phyloP scores from a whole-genome alignment of 2,888 invertebrate genomes.

The Agonopterix heracliana region DNA sequence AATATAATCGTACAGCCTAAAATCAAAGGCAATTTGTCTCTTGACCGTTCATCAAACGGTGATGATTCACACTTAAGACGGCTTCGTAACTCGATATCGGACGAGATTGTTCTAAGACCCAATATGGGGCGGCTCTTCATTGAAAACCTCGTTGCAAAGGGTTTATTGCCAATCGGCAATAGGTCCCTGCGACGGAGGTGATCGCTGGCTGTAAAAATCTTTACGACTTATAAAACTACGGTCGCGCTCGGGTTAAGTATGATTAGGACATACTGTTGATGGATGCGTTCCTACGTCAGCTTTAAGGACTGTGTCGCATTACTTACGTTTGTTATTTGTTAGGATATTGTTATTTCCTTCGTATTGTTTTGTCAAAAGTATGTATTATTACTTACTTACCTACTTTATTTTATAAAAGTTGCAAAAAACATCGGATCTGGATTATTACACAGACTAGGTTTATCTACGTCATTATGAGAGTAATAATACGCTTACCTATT shows the following conservation, averaged over 20 bases:
- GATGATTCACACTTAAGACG: not conserved
- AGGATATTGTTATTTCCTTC: too few relatives aligned
- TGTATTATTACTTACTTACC: not conserved
- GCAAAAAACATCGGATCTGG: too few relatives aligned
- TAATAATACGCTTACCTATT: too few relatives aligned
- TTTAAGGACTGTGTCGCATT: not conserved
- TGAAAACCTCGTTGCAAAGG: constrained; percentile 39
- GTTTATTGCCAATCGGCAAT: constrained; percentile 54
- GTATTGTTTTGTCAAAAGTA: too few relatives aligned
- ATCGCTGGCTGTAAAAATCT: constrained; percentile 61
- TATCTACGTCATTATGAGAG: too few relatives aligned
- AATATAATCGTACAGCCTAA: too few relatives aligned
- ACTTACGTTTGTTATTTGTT: not conserved
- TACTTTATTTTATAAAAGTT: too few relatives aligned
- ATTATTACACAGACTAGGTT: too few relatives aligned
- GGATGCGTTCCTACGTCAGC: not conserved
- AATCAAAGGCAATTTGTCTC: not conserved
- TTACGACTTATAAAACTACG: constrained; percentile 64
- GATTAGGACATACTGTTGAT: constrained; percentile 39
- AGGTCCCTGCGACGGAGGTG: constrained; percentile 30
- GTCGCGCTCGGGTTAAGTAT: constrained; percentile 56
- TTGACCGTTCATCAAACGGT: not conserved
- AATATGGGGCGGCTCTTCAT: constrained; percentile 30
- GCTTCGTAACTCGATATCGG: not conserved
- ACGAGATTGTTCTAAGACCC: constrained; percentile 3